phyloP scores from a whole-genome alignment of 2,797 vertebrate genomes.

The Lepilemur ruficaudatus region DNA sequence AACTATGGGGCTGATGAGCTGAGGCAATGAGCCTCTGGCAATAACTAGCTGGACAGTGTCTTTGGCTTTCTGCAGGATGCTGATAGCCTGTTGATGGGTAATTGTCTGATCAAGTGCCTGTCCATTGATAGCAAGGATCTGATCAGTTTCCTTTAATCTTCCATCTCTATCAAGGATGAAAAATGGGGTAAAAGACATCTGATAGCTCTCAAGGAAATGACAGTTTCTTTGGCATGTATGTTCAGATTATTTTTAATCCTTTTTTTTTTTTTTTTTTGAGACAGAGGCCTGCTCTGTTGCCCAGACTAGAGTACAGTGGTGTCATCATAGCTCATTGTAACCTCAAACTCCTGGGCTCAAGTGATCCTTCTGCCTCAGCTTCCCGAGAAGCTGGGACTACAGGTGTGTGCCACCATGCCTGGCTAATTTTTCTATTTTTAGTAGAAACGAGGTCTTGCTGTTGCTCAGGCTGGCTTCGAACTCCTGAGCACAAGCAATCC shows the following conservation, averaged over 20 bases:
- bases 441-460: too few relatives aligned
- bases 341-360: too few relatives aligned
- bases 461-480: too few relatives aligned
- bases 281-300: neutral
- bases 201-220: constrained; percentile 56
- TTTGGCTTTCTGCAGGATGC: constrained; percentile 93
- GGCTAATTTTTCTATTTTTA: too few relatives aligned
- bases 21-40: constrained; percentile 92
- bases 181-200: constrained; percentile 47
- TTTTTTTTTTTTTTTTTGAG: neutral
- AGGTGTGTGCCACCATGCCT: too few relatives aligned
- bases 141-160: constrained; percentile 95
- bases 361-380: too few relatives aligned
- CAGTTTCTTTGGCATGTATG: constrained; percentile 51
- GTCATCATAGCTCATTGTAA: too few relatives aligned
- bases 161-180: constrained; percentile 88
- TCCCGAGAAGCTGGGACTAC: too few relatives aligned
- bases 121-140: constrained; percentile 96
- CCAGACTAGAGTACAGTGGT: too few relatives aligned
- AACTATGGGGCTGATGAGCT: constrained; percentile 90
- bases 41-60: constrained; percentile 93
- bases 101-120: constrained; percentile 94
- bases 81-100: constrained; percentile 96
- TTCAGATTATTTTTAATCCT: constrained; percentile 49
- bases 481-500: too few relatives aligned